phyloP scores from a whole-genome alignment of 1,140 invertebrate species.

The Halesus radiatus region DNA sequence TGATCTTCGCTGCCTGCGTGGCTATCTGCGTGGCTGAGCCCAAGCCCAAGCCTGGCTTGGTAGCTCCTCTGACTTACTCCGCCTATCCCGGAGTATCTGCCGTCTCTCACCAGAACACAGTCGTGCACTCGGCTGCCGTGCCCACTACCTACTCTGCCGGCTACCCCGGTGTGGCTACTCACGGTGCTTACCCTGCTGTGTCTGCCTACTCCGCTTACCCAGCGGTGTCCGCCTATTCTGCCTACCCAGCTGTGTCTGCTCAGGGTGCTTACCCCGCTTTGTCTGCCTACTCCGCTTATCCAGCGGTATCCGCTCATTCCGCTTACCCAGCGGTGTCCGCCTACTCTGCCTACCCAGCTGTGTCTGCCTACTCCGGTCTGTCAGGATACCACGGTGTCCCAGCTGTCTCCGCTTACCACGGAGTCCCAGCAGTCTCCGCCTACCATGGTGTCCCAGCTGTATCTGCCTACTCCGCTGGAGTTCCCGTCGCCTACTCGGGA shows the following conservation, averaged over 20 bases:
- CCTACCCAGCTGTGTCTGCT: constrained; percentile 42
- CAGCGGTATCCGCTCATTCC: constrained; percentile 65
- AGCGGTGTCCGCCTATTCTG: constrained; percentile 42
- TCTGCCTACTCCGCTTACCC: constrained; percentile 14
- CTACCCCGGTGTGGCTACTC: constrained; percentile 62
- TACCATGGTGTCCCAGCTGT: constrained; percentile 32
- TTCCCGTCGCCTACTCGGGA: constrained; percentile 42
- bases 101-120: constrained; percentile 39
- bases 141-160: not conserved
- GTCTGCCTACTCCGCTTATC: constrained; percentile 55
- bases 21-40: constrained; percentile 70
- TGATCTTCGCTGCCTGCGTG: constrained; percentile 67
- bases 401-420: not conserved
- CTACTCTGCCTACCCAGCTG: constrained; percentile 56
- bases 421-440: not conserved
- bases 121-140: not conserved
- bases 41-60: constrained; percentile 65
- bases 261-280: constrained; percentile 48
- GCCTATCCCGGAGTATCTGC: constrained; percentile 57
- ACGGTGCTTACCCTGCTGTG: not conserved
- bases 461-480: constrained; percentile 44
- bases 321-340: constrained; percentile 59
- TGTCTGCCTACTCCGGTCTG: constrained; percentile 59
- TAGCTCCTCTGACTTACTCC: constrained; percentile 69
- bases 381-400: too few relatives aligned